Evolutionary conservation across 2,113 vertebrate genomes (phyloP).

Genomic region (Coptodon bakossiorum): DNA sequence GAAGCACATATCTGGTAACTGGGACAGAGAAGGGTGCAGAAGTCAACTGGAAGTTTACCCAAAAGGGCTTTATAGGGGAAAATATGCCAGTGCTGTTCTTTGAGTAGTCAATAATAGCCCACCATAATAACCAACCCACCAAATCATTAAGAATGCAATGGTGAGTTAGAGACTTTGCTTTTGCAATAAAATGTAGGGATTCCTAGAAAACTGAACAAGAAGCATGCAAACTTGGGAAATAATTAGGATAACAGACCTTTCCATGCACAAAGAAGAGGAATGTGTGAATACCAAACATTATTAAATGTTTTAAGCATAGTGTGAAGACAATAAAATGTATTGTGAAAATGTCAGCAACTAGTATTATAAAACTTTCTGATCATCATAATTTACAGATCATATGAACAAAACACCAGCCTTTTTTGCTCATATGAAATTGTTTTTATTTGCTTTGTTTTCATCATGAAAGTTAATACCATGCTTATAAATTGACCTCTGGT

Average conservation of each 20-base stretch:
- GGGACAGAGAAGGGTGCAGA: neutral
- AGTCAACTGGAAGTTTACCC: neutral
- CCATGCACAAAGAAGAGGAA: neutral
- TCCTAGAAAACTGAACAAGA: neutral
- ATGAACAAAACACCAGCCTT: neutral
- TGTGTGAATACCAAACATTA: neutral
- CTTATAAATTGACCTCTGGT: neutral
- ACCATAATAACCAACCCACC: neutral
- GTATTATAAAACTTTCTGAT: neutral
- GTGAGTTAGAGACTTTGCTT: neutral
- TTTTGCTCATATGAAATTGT: neutral
- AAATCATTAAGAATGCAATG: neutral
- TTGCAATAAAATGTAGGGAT: neutral
- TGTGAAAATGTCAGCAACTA: neutral
- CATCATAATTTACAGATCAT: neutral
- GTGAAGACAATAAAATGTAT: neutral
- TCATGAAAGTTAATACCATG: neutral
- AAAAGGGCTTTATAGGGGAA: neutral
- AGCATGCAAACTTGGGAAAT: neutral
- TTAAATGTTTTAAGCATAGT: neutral
- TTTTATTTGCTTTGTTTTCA: neutral
- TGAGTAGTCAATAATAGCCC: neutral
- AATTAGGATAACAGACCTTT: neutral
- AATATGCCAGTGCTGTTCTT: neutral
- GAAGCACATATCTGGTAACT: neutral